phyloP scores from a whole-genome alignment of 2,888 invertebrate genomes.

The Agapetus fuscipes region DNA sequence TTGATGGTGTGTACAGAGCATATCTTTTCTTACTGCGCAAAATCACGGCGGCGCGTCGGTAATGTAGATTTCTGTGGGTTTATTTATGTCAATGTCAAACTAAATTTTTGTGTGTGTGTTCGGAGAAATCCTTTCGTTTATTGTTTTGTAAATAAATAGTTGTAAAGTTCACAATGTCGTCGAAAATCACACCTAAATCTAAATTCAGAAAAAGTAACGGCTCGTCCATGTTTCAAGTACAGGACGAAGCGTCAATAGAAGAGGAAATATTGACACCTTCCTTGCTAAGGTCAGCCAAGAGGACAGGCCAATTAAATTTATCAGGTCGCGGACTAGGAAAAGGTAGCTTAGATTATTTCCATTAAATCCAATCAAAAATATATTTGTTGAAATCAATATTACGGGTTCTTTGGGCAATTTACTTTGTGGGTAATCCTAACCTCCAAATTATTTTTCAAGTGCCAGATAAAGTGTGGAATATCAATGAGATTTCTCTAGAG shows the following conservation, averaged over 20 bases:
- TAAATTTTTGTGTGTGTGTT: slow-evolving; percentile 3
- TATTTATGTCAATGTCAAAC: too few species aligned
- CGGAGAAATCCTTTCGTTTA: too few species aligned
- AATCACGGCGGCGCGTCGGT: too few species aligned
- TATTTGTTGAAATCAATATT: too few species aligned
- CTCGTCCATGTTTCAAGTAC: slow-evolving; percentile 59
- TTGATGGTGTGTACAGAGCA: too few species aligned
- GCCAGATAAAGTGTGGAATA: slow-evolving; percentile 62
- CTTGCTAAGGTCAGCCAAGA: slow-evolving; percentile 69
- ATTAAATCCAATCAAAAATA: too few species aligned
- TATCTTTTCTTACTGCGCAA: too few species aligned
- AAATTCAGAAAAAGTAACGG: slow-evolving; percentile 23
- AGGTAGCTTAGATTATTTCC: slow-evolving; percentile 43
- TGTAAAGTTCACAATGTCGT: slow-evolving; percentile 6
- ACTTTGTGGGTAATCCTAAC: slow-evolving; percentile 2
- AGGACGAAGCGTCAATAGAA: slow-evolving; percentile 62
- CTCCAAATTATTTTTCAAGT: slow-evolving; percentile 38
- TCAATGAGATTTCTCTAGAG: slow-evolving; percentile 55
- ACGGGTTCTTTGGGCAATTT: slow-evolving; percentile 1
- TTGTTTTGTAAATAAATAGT: slow-evolving; percentile 1
- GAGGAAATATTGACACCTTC: slow-evolving; percentile 52
- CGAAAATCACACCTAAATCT: slow-evolving; percentile 8
- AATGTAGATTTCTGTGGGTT: too few species aligned
- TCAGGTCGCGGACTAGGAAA: slow-evolving; percentile 61
- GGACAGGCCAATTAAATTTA: slow-evolving; percentile 71